Percentiles rank a stretch among this genome's conserved stretches.
Evolutionary conservation across 1,140 invertebrate genomes (phyloP).

Genomic region (Panagrolaimus sp.): DNA sequence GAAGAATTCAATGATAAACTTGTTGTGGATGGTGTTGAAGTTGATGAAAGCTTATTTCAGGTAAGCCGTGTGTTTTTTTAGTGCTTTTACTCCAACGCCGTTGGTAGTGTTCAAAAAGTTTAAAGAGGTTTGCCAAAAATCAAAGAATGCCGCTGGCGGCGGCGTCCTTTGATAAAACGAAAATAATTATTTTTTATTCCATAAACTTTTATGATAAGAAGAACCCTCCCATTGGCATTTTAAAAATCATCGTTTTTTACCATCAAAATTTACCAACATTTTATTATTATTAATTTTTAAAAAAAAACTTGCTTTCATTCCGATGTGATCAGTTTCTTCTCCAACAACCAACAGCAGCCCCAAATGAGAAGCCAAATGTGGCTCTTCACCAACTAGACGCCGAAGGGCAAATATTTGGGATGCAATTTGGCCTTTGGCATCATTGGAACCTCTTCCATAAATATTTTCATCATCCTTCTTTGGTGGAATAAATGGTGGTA

Average conservation of each 20-base stretch:
- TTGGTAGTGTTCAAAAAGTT: no score
- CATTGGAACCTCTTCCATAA: constrained; percentile 46
- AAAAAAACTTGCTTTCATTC: constrained; percentile 41
- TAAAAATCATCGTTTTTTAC: not conserved
- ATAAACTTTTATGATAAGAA: not conserved
- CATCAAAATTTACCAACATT: no score
- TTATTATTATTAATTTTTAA: no score
- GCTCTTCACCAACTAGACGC: constrained; percentile 24
- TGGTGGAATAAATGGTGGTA: constrained; percentile 48
- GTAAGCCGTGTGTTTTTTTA: no score
- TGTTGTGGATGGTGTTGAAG: constrained; percentile 37
- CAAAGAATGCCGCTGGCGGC: no score
- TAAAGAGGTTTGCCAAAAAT: no score
- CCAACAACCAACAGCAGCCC: constrained; percentile 51
- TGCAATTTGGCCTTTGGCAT: constrained; percentile 52
- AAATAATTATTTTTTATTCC: not conserved
- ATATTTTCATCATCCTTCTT: constrained; percentile 33
- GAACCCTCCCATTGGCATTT: not conserved
- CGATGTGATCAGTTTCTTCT: constrained; percentile 51
- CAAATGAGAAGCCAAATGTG: constrained; percentile 34
- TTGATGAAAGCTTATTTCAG: constrained; percentile 47
- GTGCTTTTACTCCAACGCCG: no score
- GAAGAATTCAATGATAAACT: constrained; percentile 14
- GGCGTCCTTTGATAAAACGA: no score
- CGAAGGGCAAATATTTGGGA: constrained; percentile 45